These are phyloP conservation scores for Bombus waltoni DNA, from an alignment of 1,140 invertebrate species.

Conservation along the genomic window DNA sequence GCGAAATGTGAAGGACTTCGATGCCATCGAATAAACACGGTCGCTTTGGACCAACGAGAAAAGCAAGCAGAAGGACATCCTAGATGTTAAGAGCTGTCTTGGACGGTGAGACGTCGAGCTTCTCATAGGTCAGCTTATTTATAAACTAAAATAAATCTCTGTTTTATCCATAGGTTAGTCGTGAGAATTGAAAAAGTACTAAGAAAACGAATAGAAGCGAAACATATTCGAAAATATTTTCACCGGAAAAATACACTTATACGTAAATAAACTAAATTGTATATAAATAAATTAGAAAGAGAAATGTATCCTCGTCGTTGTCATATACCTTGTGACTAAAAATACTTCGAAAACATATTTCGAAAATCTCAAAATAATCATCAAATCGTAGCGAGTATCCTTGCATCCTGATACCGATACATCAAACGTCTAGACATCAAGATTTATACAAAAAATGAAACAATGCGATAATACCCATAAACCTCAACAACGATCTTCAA, in stretches of 20 bases:
- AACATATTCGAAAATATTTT: neutral
- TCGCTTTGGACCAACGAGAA: conserved; percentile 1
- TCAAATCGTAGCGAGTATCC: too few relatives aligned
- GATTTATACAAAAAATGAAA: conserved; percentile 1
- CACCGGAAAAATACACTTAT: too few relatives aligned
- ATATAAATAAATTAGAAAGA: too few relatives aligned
- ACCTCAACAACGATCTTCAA: neutral
- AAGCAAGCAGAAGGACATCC: neutral
- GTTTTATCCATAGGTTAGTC: neutral
- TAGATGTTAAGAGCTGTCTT: neutral
- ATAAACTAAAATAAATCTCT: neutral
- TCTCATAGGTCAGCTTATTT: neutral
- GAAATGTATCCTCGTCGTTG: too few relatives aligned
- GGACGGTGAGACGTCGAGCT: too few relatives aligned
- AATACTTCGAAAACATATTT: too few relatives aligned
- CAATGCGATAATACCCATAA: conserved; percentile 12
- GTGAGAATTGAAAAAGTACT: neutral
- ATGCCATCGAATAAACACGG: neutral
- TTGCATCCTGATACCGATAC: too few relatives aligned
- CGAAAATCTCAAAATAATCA: too few relatives aligned
- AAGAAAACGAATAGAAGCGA: neutral
- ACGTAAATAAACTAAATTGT: too few relatives aligned
- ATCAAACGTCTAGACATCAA: too few relatives aligned
- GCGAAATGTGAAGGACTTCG: conserved; percentile 34
- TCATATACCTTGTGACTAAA: too few relatives aligned